A percentile compares a stretch with the other conserved stretches of the same genome.
phyloP scores from a whole-genome alignment of 2,113 vertebrate genomes.

The Lycaon pictus region DNA sequence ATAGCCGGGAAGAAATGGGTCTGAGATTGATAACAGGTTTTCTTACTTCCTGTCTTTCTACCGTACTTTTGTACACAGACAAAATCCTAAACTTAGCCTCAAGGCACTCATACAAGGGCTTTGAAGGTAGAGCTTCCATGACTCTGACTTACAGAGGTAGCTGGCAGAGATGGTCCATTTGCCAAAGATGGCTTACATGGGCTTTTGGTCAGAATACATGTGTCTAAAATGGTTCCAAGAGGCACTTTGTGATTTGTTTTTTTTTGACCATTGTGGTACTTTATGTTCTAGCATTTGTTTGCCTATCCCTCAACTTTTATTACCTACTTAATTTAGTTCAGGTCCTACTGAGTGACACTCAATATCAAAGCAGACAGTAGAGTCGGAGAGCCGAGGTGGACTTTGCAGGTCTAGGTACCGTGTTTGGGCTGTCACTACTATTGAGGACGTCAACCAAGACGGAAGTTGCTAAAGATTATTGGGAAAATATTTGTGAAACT shows the following conservation, averaged over 20 bases:
- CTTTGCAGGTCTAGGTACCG: neutral
- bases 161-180: neutral
- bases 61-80: neutral
- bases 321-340: neutral
- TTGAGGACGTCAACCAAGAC: neutral
- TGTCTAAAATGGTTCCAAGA: neutral
- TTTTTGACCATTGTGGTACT: neutral
- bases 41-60: constrained; percentile 25
- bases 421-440: neutral
- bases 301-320: neutral
- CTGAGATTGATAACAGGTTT: neutral
- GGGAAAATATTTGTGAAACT: neutral
- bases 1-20: neutral
- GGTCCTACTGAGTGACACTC: neutral
- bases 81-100: neutral
- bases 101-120: neutral
- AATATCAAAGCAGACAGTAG: neutral
- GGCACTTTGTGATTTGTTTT: neutral
- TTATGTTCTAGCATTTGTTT: neutral
- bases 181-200: neutral
- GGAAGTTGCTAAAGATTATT: neutral
- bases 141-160: neutral
- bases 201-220: neutral
- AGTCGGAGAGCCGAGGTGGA: neutral
- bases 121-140: neutral